phyloP scores from a whole-genome alignment of 2,797 vertebrate species.

The Catharus ustulatus region DNA sequence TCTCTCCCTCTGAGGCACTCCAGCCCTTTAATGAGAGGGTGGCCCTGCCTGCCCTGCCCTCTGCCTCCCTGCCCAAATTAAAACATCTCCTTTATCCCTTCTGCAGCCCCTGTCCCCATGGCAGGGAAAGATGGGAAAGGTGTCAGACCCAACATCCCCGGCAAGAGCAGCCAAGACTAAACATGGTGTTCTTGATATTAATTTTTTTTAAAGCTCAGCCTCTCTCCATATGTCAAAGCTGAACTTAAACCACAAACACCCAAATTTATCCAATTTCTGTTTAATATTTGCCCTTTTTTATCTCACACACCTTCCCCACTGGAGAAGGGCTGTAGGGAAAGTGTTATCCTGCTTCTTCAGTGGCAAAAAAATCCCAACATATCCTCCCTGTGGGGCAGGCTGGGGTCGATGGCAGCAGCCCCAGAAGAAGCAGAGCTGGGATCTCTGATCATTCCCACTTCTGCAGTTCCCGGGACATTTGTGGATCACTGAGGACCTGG shows the following conservation, averaged over 20 bases:
- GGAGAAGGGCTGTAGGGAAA: neutral
- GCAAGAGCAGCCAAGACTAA: neutral
- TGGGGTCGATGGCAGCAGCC: neutral
- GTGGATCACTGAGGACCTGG: neutral
- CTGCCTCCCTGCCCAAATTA: neutral
- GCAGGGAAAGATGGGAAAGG: neutral
- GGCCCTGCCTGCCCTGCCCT: neutral
- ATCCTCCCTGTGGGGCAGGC: neutral
- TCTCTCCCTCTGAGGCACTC: neutral
- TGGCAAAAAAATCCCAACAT: rapidly evolving
- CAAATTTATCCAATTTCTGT: neutral
- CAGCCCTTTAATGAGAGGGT: neutral
- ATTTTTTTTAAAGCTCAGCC: neutral
- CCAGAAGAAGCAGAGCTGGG: neutral
- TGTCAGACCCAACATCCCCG: neutral
- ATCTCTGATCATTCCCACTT: rapidly evolving
- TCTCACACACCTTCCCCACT: neutral
- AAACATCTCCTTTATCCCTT: neutral
- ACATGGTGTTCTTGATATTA: rapidly evolving
- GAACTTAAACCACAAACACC: neutral
- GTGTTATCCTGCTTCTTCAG: neutral
- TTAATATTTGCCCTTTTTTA: rapidly evolving
- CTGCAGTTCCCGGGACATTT: rapidly evolving
- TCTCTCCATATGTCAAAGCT: neutral
- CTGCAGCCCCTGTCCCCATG: neutral